A percentile compares a stretch with the other conserved stretches of the same genome.
Conservation (phyloP, 2,888 invertebrate genomes). For the Plagiodera versicolora region DNA sequence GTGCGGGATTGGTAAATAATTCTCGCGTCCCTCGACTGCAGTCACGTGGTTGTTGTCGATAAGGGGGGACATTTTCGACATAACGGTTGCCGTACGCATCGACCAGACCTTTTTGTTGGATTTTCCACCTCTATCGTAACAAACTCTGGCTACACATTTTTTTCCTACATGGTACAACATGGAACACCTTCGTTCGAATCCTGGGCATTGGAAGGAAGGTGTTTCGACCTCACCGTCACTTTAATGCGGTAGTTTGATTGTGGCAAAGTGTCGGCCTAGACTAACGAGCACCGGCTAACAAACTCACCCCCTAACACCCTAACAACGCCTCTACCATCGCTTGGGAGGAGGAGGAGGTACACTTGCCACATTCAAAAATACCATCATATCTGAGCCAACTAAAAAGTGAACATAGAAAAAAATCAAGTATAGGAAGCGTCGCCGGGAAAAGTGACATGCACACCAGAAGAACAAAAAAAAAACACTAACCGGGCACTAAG, state of each 20-base stretch:
- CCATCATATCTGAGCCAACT: constrained; percentile 67
- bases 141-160: not conserved
- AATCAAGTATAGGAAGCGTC: constrained; percentile 44
- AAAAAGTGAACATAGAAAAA: constrained; percentile 37
- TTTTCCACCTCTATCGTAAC: not conserved
- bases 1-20: not conserved
- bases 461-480: constrained; percentile 19
- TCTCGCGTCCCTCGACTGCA: not conserved
- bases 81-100: not conserved
- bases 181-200: not conserved
- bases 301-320: constrained; percentile 8
- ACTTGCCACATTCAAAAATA: constrained; percentile 63
- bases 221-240: constrained; percentile 17
- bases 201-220: not conserved
- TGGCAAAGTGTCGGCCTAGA: constrained; percentile 36
- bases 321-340: constrained; percentile 34
- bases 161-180: not conserved
- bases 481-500: too few species aligned
- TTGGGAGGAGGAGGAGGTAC: constrained; percentile 30
- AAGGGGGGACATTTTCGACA: not conserved
- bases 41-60: not conserved
- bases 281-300: constrained; percentile 15
- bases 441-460: constrained; percentile 57
- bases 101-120: not conserved
- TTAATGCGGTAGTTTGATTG: constrained; percentile 39